Conservation (phyloP, 2,113 vertebrate species). For the Grallaria varia region DNA sequence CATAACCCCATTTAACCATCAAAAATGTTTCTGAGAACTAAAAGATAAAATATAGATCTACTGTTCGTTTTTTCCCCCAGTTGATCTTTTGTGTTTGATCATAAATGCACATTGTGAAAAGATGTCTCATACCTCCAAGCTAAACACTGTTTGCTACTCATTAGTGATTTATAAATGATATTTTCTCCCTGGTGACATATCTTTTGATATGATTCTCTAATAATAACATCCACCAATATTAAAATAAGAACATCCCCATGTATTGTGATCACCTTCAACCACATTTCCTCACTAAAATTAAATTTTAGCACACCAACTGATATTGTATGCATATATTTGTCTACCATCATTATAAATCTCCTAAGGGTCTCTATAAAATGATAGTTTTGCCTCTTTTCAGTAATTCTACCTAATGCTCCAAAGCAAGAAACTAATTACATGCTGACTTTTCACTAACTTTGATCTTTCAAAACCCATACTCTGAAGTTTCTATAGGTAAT, state of each 20-base stretch:
- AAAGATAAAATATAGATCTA: constrained; percentile 73
- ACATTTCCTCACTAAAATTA: constrained; percentile 85
- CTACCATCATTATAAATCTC: constrained; percentile 86
- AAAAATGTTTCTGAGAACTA: constrained; percentile 62
- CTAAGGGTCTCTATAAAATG: constrained; percentile 85
- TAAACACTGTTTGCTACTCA: constrained; percentile 95
- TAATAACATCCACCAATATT: constrained; percentile 97
- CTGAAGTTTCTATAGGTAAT: constrained; percentile 83
- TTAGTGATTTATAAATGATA: constrained; percentile 99
- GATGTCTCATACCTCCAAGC: constrained; percentile 88
- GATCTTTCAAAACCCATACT: constrained; percentile 77
- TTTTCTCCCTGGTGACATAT: constrained; percentile 99
- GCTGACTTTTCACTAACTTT: constrained; percentile 85
- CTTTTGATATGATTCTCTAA: constrained; percentile 97
- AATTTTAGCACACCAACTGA: constrained; percentile 85
- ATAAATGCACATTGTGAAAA: constrained; percentile 83
- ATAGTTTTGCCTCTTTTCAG: constrained; percentile 83
- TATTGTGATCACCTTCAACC: constrained; percentile 89
- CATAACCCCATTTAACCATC: constrained; percentile 56
- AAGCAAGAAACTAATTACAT: constrained; percentile 88
- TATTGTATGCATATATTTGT: constrained; percentile 86
- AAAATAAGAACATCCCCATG: constrained; percentile 90
- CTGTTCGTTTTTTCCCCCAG: constrained; percentile 43
- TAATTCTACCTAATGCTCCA: constrained; percentile 86
- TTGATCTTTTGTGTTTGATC: constrained; percentile 83